Percentiles rank a stretch among this genome's conserved stretches.
Conservation (phyloP, 2,888 invertebrate genomes). For the Exephanes ischioxanthus region DNA sequence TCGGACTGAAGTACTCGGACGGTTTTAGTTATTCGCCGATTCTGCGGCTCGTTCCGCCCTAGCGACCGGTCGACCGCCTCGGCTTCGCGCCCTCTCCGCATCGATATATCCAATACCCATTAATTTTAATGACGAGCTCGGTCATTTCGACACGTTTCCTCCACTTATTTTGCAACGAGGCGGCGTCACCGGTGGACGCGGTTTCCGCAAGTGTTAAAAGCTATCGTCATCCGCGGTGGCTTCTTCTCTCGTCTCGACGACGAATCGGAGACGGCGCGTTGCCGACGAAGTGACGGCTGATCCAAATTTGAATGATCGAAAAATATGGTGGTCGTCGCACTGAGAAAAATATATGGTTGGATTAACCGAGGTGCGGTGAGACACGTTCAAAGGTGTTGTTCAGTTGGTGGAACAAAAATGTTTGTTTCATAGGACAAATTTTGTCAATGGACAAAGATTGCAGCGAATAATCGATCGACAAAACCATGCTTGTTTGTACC, state of each 20-base stretch:
- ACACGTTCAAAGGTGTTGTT: no score
- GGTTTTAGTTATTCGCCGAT: constrained; percentile 43
- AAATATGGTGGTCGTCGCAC: no score
- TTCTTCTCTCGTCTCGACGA: not conserved
- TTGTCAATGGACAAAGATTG: no score
- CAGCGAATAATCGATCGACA: no score
- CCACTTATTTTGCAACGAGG: constrained; percentile 70
- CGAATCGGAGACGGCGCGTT: not conserved
- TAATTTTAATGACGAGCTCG: constrained; percentile 74
- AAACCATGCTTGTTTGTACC: no score
- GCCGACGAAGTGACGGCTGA: no score
- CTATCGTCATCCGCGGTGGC: not conserved
- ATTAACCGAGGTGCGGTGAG: no score
- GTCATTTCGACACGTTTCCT: constrained; percentile 71
- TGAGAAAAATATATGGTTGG: no score
- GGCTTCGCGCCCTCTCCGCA: constrained; percentile 7
- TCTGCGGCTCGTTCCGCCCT: constrained; percentile 33
- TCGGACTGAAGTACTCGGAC: constrained; percentile 43
- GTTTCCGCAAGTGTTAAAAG: not conserved
- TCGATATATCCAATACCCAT: constrained; percentile 71
- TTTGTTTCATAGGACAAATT: no score
- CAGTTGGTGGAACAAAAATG: no score
- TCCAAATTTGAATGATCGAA: no score
- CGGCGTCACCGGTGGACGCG: constrained; percentile 51
- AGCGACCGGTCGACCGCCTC: not conserved